Conservation (phyloP, 2,888 invertebrate species). For the Drosophila barbarae region DNA sequence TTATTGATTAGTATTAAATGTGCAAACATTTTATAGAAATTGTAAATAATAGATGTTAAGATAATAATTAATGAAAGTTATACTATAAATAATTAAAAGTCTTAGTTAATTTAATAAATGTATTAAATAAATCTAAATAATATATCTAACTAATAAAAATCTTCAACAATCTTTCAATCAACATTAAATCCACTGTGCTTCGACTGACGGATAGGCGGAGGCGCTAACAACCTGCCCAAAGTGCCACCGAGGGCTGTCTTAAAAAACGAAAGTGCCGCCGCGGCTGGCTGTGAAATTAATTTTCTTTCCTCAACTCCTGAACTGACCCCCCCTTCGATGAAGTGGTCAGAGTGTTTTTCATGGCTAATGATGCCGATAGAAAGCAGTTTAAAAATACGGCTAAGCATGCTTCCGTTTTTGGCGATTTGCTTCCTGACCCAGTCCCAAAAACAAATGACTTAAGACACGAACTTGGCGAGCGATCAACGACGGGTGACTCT, state of each 20-base stretch:
- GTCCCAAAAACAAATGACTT: constrained; percentile 57
- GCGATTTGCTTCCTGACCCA: constrained; percentile 58
- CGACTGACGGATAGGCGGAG: constrained; percentile 26
- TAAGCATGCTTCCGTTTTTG: constrained; percentile 55
- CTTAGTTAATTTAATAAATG: neutral
- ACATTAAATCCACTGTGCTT: constrained; percentile 15
- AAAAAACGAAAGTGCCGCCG: constrained; percentile 61
- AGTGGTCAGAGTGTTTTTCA: constrained; percentile 20
- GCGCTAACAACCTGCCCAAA: constrained; percentile 52
- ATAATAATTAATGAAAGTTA: too few relatives aligned
- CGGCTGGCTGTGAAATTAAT: constrained; percentile 34
- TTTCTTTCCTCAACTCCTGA: constrained; percentile 32
- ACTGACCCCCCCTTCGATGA: constrained; percentile 29
- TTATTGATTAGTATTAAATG: neutral
- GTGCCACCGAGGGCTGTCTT: constrained; percentile 53
- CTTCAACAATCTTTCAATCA: neutral
- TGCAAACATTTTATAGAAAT: neutral
- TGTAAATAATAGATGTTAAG: neutral
- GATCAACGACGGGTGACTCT: constrained; percentile 15
- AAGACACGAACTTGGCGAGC: constrained; percentile 58
- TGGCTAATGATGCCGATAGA: constrained; percentile 29
- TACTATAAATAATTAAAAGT: neutral
- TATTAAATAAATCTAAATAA: neutral
- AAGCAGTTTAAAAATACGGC: constrained; percentile 39
- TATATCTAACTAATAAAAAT: neutral